Base-by-base conservation (phyloP, 1,140 invertebrate species). In the Euura saliciscinereae region DNA sequence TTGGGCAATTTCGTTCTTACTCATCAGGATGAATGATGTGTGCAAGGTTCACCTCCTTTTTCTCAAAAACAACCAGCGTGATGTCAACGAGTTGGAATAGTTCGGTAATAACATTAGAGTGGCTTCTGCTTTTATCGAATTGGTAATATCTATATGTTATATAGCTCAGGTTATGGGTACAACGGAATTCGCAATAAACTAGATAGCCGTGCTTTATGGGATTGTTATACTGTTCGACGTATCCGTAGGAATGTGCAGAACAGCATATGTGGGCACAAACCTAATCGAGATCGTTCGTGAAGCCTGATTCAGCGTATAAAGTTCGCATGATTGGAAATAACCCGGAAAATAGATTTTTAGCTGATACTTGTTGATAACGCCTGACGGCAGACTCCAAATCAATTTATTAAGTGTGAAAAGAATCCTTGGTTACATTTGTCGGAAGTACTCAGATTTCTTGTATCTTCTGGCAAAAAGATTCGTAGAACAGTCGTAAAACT, bases 281-380 rank as follows among this genome's bases (percentile, higher is more conserved):
- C 65, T 71, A 73, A 73, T 73, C 69, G 72, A 43, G 45, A 75
- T 72, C 44, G 73, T 75, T 75, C 68, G 71, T 73, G 69, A 71
- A 66, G 69, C 65, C 65, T 45, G 69, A 75, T 75, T 75, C 72
- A 51, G 73, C 70, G 64, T 64, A 66, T 65, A 73, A 71, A 67
- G 69, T 45, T 59, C 13, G 6, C 51, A n/a, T 59, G 13, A 59
- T 3, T n/a, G 13, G 51, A 8, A n/a, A 59, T 59, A 59, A 59
- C 10, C 8, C 13, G 4, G 10, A n/a, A 59, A 59, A 59, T 59
- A 3, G 13, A 3, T 59, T 59, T 6, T n/a, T 59, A 59, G 8
- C 51, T 59, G 10, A 8, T 59, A 59, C 28, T 28, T 59, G 51
- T 59, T n/a, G 51, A 59, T 59, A 0, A 28, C 28, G 28, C 28